phyloP scores from a whole-genome alignment of 2,113 vertebrate genomes.

The Herpailurus yagouaroundi region DNA sequence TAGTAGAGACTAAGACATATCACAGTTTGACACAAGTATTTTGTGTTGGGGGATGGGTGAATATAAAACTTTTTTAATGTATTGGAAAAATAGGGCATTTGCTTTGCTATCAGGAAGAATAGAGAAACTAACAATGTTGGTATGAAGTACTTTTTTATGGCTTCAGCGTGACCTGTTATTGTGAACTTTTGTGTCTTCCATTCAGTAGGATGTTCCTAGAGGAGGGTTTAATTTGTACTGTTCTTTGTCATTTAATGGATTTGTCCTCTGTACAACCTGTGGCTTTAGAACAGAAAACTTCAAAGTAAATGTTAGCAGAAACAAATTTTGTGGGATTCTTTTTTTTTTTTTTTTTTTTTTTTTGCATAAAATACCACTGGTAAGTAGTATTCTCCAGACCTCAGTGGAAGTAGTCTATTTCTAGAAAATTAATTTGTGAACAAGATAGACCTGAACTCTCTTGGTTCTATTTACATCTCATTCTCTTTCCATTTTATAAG shows the following conservation, averaged over 20 bases:
- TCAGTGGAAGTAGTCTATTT: not conserved
- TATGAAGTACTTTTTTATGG: not conserved
- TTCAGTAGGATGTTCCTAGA: not conserved
- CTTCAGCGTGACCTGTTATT: not conserved
- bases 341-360: not conserved
- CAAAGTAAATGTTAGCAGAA: not conserved
- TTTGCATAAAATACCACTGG: not conserved
- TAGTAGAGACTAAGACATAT: not conserved
- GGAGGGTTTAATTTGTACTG: not conserved
- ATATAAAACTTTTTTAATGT: not conserved
- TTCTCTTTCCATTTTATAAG: not conserved
- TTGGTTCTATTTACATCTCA: not conserved
- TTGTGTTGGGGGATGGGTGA: not conserved
- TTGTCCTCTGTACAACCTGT: not conserved
- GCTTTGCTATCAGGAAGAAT: not conserved
- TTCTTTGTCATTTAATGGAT: not conserved
- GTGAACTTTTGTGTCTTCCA: not conserved
- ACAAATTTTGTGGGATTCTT: not conserved
- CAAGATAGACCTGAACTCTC: not conserved
- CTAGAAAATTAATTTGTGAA: not conserved
- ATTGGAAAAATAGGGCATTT: not conserved
- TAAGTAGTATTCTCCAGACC: not conserved
- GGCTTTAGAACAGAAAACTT: slow-evolving; percentile 16
- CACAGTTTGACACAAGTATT: not conserved
- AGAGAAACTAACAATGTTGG: not conserved